phyloP scores from a whole-genome alignment of 1,140 invertebrate species.

The Tetramorium parvispinum region DNA sequence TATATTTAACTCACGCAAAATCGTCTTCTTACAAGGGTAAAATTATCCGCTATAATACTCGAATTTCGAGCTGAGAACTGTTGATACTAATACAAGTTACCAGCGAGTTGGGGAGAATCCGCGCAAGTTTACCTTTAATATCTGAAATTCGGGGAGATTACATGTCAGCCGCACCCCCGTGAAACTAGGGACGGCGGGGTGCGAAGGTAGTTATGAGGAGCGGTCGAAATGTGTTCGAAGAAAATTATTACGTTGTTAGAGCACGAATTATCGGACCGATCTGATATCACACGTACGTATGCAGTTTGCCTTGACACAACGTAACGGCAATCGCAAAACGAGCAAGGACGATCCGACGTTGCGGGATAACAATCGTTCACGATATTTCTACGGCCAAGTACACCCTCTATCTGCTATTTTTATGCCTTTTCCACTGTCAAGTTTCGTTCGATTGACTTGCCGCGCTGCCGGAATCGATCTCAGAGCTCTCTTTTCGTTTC shows the following conservation, averaged over 20 bases:
- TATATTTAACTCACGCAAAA: neutral
- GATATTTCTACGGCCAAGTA: conserved; percentile 74
- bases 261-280: conserved; percentile 62
- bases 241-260: conserved; percentile 62
- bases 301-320: conserved; percentile 75
- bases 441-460: conserved; percentile 62
- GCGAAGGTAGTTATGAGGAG: neutral
- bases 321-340: conserved; percentile 71
- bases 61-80: neutral
- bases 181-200: neutral
- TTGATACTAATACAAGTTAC: too few species aligned
- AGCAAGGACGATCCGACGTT: conserved; percentile 72
- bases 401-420: conserved; percentile 69
- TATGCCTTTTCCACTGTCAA: conserved; percentile 66
- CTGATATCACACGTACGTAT: conserved; percentile 68
- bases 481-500: conserved; percentile 44
- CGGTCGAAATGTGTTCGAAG: neutral
- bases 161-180: conserved; percentile 4
- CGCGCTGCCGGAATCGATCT: conserved; percentile 64
- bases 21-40: too few species aligned
- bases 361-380: conserved; percentile 74
- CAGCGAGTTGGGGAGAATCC: neutral
- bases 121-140: neutral
- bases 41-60: neutral
- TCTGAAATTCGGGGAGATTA: conserved; percentile 23